phyloP scores from a whole-genome alignment of 2,797 vertebrate species.

The Sylvia borin region DNA sequence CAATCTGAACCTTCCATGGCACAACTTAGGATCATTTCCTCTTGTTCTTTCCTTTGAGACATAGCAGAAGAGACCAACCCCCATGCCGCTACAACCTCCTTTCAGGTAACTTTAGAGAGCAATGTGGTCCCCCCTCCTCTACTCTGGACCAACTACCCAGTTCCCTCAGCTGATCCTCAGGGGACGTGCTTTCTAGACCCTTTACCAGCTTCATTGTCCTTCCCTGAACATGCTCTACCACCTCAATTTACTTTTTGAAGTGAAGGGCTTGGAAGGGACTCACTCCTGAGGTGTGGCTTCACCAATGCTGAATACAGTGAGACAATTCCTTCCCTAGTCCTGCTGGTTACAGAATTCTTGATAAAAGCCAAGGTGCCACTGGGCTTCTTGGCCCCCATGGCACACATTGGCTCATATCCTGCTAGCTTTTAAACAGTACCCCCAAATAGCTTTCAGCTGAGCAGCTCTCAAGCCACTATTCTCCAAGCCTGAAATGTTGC shows the following conservation, averaged over 20 bases:
- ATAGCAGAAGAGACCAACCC: background rate
- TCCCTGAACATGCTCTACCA: background rate
- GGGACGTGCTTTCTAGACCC: background rate
- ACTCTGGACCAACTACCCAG: background rate
- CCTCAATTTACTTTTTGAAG: background rate
- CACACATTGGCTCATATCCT: background rate
- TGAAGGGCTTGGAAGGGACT: background rate
- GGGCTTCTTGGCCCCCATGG: background rate
- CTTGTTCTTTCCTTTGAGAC: background rate
- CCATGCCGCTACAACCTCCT: rapidly evolving
- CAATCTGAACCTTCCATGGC: background rate
- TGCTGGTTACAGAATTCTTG: background rate
- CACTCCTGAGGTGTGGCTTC: background rate
- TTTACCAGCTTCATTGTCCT: background rate
- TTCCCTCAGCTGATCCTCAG: background rate
- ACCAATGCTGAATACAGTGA: background rate
- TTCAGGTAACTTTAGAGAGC: background rate
- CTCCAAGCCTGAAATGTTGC: background rate
- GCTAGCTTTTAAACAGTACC: background rate
- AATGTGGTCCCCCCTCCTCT: background rate
- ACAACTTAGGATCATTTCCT: background rate
- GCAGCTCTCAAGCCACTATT: background rate
- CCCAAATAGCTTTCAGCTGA: background rate
- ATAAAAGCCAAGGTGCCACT: background rate
- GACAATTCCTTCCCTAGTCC: background rate